Base-by-base conservation (phyloP, 2,113 vertebrate genomes). In the Scomber colias region DNA sequence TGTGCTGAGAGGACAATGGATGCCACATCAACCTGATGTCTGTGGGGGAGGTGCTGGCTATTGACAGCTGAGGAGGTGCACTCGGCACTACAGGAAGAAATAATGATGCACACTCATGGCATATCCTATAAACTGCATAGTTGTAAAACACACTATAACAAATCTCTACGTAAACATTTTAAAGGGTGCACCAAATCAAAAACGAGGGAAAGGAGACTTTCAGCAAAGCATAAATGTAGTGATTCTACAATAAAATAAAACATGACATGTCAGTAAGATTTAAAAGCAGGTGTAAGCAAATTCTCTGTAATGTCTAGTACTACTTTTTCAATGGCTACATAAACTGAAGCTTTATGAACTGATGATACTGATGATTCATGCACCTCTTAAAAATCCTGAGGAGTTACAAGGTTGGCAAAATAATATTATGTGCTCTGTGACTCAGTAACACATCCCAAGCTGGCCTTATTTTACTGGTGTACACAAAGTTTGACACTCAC, bases 1-100 rank as follows among this genome's bases (percentile, higher is more conserved):
- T 98, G 84, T 97, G 92, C 92, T 96, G 95, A 0, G 93, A 92
- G 64, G 96, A 96, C 76, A 96, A 95, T 0, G 97, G 98, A 79
- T 96, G 95, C 98, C 98, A 99, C 0, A 95, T 96, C 84, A 97
- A 96, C 68, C 94, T 95, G 92, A 99, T 96, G 89, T 99, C 96
- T 27, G 95, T 96, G 31, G 96, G 95, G 64, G 95, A 96, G 71
- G 95, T 95, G 91, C 97, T 98, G 0, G 95, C 96, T 84, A 99
- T 94, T 45, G 96, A 96, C 78, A 98, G 93, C 94, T 97, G 96
- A 57, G 97, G 97, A 1, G 97, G 96, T 30, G 95, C 95, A 12
- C 94, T 97, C 40, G 98, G 98, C 71, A 98, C 98, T 99, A 90
- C 17, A 82, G 71, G 46, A 55, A 12, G 49, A 27, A 57, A 63